These are phyloP conservation scores for Zapornia atra DNA, from an alignment of 2,113 vertebrate species.

Conservation along the genomic window DNA sequence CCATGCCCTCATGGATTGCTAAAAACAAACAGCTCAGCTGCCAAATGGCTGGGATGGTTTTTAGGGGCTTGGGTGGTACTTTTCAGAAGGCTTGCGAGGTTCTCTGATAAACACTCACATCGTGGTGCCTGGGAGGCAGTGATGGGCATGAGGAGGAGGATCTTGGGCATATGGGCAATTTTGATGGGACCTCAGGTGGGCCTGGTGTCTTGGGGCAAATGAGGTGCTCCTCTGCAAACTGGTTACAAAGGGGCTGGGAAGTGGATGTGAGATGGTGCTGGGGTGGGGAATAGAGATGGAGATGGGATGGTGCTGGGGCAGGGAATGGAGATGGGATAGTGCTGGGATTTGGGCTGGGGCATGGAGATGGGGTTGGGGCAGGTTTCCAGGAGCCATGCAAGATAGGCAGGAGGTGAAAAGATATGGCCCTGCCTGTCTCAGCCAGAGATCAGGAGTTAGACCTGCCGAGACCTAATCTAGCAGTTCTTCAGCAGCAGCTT, in stretches of 20 bases:
- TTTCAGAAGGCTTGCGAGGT: background rate
- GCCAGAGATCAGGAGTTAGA: background rate
- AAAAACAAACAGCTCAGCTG: background rate
- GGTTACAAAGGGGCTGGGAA: background rate
- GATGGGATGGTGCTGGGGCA: no score
- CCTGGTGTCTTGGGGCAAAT: background rate
- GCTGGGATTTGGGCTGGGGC: no score
- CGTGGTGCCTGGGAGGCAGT: background rate
- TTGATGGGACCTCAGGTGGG: background rate
- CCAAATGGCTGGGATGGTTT: background rate
- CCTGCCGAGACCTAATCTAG: background rate
- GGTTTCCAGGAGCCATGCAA: no score
- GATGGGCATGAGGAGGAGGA: background rate
- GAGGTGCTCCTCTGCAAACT: background rate
- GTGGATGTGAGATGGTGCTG: no score
- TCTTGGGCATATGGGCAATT: background rate
- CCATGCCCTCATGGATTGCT: background rate
- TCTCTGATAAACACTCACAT: background rate
- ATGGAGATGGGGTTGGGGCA: background rate
- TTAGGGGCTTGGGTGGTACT: rapidly evolving
- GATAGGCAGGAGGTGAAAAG: background rate
- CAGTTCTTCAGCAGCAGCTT: background rate
- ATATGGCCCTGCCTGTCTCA: no score
- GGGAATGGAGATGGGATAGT: background rate
- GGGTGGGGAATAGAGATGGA: background rate